Base-by-base conservation (phyloP, 1,140 invertebrate genomes). In the Bombus polaris region DNA sequence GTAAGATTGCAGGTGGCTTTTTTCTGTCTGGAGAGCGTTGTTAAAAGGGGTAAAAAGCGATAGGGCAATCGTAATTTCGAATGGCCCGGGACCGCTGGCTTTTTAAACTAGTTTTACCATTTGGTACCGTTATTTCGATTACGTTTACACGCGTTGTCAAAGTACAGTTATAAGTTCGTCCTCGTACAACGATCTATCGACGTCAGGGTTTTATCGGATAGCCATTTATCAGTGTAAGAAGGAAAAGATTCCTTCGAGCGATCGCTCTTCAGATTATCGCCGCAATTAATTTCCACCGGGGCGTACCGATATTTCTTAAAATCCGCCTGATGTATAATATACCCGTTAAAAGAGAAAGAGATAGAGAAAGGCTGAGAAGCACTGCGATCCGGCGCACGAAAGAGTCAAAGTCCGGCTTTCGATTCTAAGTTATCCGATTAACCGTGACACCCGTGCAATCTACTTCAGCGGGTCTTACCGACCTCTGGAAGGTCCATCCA, bases 371-470 rank as follows among this genome's bases (percentile, higher is more conserved):
- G 32, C 22, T 57, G 39, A 39, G 68, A 84, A 85, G 83, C 81
- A 78, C 68, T 44, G 53, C 32, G 83, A 79, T 73, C 80, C 83
- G 83, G 39, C 77, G 73, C 76, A 86, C 87, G 91, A 93, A 92
- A 88, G 91, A 90, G 71, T 88, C 88, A 78, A 87, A 90, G 83
- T 89, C 89, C 79, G 86, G 85, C 76, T 87, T 77, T 92, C 88
- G 90, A 92, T 92, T 87, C 91, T 88, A 91, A 91, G 88, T 92
- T 92, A 93, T 93, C 93, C 93, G 93, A 93, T 93, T 93, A 93
- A 90, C 86, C 88, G 89, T 92, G 93, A 93, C 89, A 93, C 90
- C 91, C 91, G 92, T 92, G 89, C 92, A 91, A 91, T 89, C 89
- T 87, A 89, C 91, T 91, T 92, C 87, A 80, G 78, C 83, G 82